Evolutionary conservation across 92 coral and sea anemone genomes (phyloP).

Genomic region (Muricea muricata): DNA sequence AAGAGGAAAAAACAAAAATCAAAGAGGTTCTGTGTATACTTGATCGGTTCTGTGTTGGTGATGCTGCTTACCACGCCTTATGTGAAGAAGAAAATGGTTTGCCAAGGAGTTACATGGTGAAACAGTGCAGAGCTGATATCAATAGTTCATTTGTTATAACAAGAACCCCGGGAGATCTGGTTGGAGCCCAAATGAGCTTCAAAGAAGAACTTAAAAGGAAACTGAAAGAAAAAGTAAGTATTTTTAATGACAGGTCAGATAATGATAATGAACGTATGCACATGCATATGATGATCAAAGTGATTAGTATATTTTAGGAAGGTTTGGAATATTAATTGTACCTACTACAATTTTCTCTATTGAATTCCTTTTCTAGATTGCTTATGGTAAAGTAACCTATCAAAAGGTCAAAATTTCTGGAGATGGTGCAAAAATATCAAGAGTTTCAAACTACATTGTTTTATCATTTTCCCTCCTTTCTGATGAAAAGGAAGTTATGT

Average conservation of each 20-base stretch:
- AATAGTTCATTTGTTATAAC: conserved; percentile 33
- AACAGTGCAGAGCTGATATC: conserved; percentile 45
- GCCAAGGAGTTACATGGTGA: conserved; percentile 43
- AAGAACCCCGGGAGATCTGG: conserved; percentile 52
- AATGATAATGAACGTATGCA: no score
- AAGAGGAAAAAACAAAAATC: neutral
- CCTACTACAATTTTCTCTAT: conserved; percentile 12
- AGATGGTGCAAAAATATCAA: conserved; percentile 50
- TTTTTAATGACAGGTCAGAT: no score
- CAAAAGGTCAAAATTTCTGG: conserved; percentile 38
- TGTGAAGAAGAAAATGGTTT: conserved; percentile 2
- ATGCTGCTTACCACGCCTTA: conserved; percentile 58
- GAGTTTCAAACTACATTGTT: conserved; percentile 47
- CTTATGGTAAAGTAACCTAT: neutral
- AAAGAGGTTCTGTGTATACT: conserved; percentile 23
- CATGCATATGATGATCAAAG: no score
- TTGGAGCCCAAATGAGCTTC: conserved; percentile 61
- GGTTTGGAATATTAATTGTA: no score
- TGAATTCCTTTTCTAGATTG: conserved; percentile 20
- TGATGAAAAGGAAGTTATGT: conserved; percentile 56
- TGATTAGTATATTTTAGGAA: no score
- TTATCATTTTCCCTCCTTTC: conserved; percentile 48
- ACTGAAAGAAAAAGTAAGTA: neutral
- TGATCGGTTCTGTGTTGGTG: conserved; percentile 57
- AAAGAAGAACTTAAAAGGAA: conserved; percentile 39